Conservation (phyloP, 2,797 vertebrate genomes). For the Cyprinella venusta region DNA sequence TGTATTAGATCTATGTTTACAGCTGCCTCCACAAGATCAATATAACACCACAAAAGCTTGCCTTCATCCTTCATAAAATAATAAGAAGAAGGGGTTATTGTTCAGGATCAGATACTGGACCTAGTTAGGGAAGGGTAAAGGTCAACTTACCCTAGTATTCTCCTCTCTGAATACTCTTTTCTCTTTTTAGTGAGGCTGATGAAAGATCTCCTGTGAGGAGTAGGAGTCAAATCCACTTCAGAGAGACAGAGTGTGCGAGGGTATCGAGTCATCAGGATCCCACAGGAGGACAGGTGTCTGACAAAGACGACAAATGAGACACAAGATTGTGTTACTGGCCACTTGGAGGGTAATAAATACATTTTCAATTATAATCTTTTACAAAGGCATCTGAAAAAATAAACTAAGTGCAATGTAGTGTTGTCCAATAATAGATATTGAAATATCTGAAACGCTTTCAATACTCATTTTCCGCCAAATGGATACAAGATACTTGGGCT, state of each 20-base stretch:
- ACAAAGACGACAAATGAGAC: not conserved
- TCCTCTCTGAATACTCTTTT: slow-evolving; percentile 93
- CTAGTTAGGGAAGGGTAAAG: not conserved
- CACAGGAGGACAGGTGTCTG: slow-evolving; percentile 82
- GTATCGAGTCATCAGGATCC: slow-evolving; percentile 81
- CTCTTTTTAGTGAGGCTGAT: slow-evolving; percentile 91
- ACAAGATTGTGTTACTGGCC: not conserved
- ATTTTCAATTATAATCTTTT: too few species aligned
- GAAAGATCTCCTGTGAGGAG: slow-evolving; percentile 81
- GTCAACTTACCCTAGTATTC: slow-evolving; percentile 87
- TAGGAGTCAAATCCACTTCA: slow-evolving; percentile 67
- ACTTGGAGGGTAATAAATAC: too few species aligned
- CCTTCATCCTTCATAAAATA: not conserved
- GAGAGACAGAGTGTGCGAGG: slow-evolving; percentile 72
- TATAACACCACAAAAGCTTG: not conserved
- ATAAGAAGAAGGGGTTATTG: not conserved
- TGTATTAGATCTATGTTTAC: not conserved
- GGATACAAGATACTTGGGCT: too few species aligned
- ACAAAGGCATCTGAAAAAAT: too few species aligned
- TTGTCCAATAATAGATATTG: too few species aligned
- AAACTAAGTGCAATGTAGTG: too few species aligned
- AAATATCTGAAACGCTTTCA: too few species aligned
- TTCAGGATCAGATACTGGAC: not conserved
- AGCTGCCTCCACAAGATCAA: not conserved
- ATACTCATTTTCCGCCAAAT: too few species aligned